Evolutionary conservation across 2,113 vertebrate genomes (phyloP), one percentile per base, ranked within the genome.

Genomic region (Phaethornis superciliosus): DNA sequence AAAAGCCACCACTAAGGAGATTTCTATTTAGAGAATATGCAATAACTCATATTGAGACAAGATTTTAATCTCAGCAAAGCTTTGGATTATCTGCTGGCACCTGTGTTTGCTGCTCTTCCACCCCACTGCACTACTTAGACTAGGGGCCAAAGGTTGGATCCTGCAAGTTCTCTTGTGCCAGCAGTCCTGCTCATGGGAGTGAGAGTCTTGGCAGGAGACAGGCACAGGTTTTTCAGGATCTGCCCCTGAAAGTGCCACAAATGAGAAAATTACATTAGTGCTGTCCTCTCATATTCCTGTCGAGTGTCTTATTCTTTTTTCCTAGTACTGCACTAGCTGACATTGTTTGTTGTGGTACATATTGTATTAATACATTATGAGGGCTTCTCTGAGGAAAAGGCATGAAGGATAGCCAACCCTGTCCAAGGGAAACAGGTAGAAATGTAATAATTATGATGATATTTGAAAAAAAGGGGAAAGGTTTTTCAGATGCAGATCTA

Each of bases 21-120:
- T 96, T 97, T 97, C 94, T 95, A 89, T 95, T 96, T 96, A 91
- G 64, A 94, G 94, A 94, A 94, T 95, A 96, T 72, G 93, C 89
- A 97, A 96, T 96, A 96, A 97, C 89, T 97, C 94, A 96, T 97
- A 96, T 84, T 91, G 94, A 91, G 94, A 93, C 95, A 95, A 95
- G 94, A 95, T 95, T 97, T 96, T 97, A 97, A 97, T 97, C 95
- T 97, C 93, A 89, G 91, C 83, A 97, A 89, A 97, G 96, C 95
- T 97, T 94, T 93, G 80, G 93, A 93, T 97, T 95, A 97, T 94
- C 96, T 93, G 77, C 94, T 96, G 83, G 90, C 95, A 97, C 97
- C 94, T 96, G 95, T 91, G 78, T 92, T 88, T 95, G 91, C 80
- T 92, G 81, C 87, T 96, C 89, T 94, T 93, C 94, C 93, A 93